Evolutionary conservation across 2,113 vertebrate species (phyloP), one percentile per base, ranked within the genome.

Genomic region (Acanthochromis polyacanthus): DNA sequence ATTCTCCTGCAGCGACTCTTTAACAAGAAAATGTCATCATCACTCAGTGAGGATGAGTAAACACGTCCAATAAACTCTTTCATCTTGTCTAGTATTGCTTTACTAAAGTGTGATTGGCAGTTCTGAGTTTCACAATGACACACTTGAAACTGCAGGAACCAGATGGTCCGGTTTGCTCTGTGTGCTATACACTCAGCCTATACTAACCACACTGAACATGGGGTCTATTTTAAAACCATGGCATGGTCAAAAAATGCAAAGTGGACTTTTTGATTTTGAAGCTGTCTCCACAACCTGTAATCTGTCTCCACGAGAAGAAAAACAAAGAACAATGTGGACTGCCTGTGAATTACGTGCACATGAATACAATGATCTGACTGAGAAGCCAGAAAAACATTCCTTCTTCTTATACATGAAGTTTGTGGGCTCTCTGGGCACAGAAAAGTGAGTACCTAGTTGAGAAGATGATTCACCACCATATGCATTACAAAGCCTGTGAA

Each of bases 401-500:
- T 43, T 43, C 23, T 79, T 58, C 23, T 38, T n/a, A n/a, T 3
- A 62, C 4, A 20, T n/a, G 52, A 25, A 63, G 22, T 36, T 19
- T 57, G 45, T 43, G 38, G 50, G n/a, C 32, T 48, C 60, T 51
- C 57, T 60, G 45, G 25, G 40, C 70, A 61, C 3, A 55, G 20
- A 50, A 65, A 78, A 75, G 69, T 22, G 28, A 64, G 81, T 78
- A 75, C 85, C 68, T 72, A 84, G 84, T 55, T 81, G 60, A 82
- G 38, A 88, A 86, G 82, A 89, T 77, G 87, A 87, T 84, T 90
- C 69, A 55, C 16, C 10, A 43, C 61, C 77, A 91, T 92, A 91
- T 92, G 89, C 92, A 92, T 92, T 74, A 92, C 91, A 92, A 94
- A 91, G 91, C 63, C 67, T 64, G 55, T 84, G 84, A 86, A 92